Base-by-base conservation (phyloP, 2,888 invertebrate genomes). In the Cinara cedri region DNA sequence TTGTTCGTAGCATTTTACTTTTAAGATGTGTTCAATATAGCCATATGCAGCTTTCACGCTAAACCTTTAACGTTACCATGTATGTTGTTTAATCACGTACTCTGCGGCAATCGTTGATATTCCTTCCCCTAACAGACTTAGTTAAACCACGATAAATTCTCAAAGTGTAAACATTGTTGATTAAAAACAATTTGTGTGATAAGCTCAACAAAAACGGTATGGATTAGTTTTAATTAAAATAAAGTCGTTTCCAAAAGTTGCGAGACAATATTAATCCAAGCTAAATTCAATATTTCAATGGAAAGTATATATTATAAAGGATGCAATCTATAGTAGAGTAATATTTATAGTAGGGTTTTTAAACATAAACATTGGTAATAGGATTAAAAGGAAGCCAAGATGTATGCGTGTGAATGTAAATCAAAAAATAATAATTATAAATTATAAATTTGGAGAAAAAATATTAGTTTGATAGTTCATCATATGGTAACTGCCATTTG, bases 211-310 rank as follows among this genome's bases (percentile, higher is more conserved):
- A 78, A 49, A 76, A 55, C 21, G 46, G 11, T 21, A 34, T 24
- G 57, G 76, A 78, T 68, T 21, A 68, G 57, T 68, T 78, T 78
- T 60, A 78, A 78, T 78, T 78, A 78, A 78, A 78, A 68, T 49
- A 55, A 76, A 78, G 76, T 68, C 76, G 57, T 49, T 13, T 4
- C 49, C 66, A 34, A 78, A 78, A 68, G 76, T 78, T 65, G 49
- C 4, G 68, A 60, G 21, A 57, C 57, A 34, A 26, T 34, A 24
- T 49, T 78, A 78, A 78, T 78, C 76, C 57, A 14, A 9, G 3
- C 14, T 60, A 68, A 68, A 78, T 68, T 51, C 55, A 57, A 76
- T 19, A 68, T 68, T 68, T 51, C 55, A 57, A 76, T 19, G 34
- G 24, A 49, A 57, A 75, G 55, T 21, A 19, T 34, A 34, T 26